These are phyloP conservation scores for Terrapene triunguis DNA, from an alignment of 2,113 vertebrate species.

Conservation along the genomic window DNA sequence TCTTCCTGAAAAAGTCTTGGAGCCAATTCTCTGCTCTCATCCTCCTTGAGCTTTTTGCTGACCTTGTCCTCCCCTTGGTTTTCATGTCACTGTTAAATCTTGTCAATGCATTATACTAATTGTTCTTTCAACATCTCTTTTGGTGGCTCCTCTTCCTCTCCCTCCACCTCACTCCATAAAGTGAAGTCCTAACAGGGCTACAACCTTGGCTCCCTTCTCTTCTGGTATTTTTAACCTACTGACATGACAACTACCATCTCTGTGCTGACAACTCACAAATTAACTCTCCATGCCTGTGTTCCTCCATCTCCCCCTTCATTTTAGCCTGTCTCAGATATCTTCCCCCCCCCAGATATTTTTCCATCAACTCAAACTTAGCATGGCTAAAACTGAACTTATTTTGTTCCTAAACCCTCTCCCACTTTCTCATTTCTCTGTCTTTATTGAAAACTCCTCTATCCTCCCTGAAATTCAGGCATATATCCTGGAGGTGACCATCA, in stretches of 20 bases:
- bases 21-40: neutral
- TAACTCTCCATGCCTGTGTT: neutral
- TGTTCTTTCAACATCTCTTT: neutral
- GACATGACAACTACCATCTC: neutral
- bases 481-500: neutral
- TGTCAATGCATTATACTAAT: neutral
- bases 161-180: neutral
- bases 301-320: neutral
- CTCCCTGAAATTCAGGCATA: neutral
- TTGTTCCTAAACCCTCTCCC: neutral
- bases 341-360: accelerated
- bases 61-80: neutral
- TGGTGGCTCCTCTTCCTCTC: neutral
- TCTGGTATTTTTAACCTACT: neutral
- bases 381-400: neutral
- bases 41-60: neutral
- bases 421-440: neutral
- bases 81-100: neutral
- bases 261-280: neutral
- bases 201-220: neutral
- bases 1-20: neutral
- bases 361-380: neutral
- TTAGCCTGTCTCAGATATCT: neutral
- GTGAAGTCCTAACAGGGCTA: neutral
- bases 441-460: neutral